Conservation (phyloP, 2,797 vertebrate species). For the Huso huso region DNA sequence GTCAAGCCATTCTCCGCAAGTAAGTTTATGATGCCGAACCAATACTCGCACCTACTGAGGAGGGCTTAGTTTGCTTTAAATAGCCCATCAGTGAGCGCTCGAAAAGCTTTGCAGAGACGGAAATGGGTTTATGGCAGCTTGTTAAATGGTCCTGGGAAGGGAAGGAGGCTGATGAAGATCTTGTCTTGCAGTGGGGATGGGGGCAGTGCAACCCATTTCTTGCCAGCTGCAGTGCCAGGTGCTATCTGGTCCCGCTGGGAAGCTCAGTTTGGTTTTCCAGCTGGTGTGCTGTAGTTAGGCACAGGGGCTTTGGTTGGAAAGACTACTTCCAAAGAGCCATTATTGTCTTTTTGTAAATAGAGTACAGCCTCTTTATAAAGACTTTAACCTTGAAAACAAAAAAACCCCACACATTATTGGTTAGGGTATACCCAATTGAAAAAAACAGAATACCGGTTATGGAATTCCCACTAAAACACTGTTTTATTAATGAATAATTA, state of each 20-base stretch:
- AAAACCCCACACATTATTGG: too few relatives aligned
- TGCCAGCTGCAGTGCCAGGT: neutral
- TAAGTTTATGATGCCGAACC: constrained; percentile 27
- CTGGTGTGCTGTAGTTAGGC: too few relatives aligned
- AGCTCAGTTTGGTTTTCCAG: neutral
- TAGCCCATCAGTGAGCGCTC: constrained; percentile 43
- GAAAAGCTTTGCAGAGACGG: constrained; percentile 39
- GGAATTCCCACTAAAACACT: too few relatives aligned
- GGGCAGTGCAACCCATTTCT: neutral
- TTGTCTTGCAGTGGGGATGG: constrained; percentile 30
- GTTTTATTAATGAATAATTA: too few relatives aligned
- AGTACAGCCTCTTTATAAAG: too few relatives aligned
- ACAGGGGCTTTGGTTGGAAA: too few relatives aligned
- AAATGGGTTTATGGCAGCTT: constrained; percentile 53
- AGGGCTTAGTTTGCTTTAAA: constrained; percentile 45
- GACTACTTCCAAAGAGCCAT: too few relatives aligned
- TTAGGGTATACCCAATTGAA: too few relatives aligned
- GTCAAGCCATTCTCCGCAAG: constrained; percentile 18
- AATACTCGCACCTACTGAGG: constrained; percentile 38
- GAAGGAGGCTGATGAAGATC: constrained; percentile 34
- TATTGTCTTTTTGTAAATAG: too few relatives aligned
- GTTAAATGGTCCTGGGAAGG: constrained; percentile 47
- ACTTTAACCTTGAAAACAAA: too few relatives aligned
- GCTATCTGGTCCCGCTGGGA: neutral
- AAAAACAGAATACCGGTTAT: too few relatives aligned